Base-by-base conservation (phyloP, 2,797 vertebrate genomes). In the Acipenser transmontanus region DNA sequence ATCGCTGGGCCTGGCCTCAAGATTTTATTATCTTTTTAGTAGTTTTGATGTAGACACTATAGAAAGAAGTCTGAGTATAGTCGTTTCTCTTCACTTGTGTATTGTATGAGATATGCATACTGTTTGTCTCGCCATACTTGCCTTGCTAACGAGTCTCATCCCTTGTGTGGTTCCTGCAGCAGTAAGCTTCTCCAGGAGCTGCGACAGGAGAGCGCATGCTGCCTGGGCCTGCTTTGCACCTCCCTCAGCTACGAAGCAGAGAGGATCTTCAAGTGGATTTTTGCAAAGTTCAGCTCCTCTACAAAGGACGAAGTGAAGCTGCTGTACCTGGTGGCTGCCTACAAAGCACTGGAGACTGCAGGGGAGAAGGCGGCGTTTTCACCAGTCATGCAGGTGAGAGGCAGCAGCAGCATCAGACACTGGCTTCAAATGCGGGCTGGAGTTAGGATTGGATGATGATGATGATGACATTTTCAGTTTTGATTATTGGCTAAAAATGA, bases 211-310 rank as follows among this genome's bases (percentile, higher is more conserved):
- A 97, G 94, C 10, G 95, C 97, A 50, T 89, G 89, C 80, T 98
- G 93, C 77, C 88, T 98, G 74, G 97, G 97, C 76, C 89, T 98
- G 80, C 94, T 99, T 71, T 99, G 95, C 84, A 92, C 93, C 8
- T 87, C 92, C 75, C 82, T 99, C 74, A 96, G 94, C 89, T 99
- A 97, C 0, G 97, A 99, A 85, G 95, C 96, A 0, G 96, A 98
- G 85, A 94, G 95, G 83, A 94, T 99, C 86, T 99, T 99, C 85
- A 98, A 97, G 82, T 99, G 97, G 97, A 93, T 98, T 82, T 99
- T 99, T 81, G 85, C 89, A 73, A 98, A 98, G 91, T 93, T 98
- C 81, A 94, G 85, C 68, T 91, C 93, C 14, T 93, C 93, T 76
- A 78, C 90, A 70, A 97, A 98, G 71, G 97, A 99, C 71, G 97